These are phyloP conservation scores for Colostygia pectinataria DNA, from an alignment of 2,888 invertebrate genomes.

Conservation along the genomic window DNA sequence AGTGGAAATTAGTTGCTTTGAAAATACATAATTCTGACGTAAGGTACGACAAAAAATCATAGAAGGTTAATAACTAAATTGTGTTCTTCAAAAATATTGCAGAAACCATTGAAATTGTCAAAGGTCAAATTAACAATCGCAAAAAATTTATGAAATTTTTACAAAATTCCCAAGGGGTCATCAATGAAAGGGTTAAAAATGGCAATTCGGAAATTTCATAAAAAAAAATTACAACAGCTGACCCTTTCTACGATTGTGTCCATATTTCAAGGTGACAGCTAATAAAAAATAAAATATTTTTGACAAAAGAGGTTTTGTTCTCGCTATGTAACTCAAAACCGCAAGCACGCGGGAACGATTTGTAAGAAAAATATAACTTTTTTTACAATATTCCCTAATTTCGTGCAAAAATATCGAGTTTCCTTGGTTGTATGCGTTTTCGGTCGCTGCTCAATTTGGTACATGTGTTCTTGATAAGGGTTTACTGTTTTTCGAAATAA, in stretches of 20 bases:
- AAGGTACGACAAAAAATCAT: too few relatives aligned
- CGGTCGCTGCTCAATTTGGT: constrained; percentile 58
- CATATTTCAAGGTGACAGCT: constrained; percentile 64
- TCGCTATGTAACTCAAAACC: constrained; percentile 67
- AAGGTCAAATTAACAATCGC: constrained; percentile 38
- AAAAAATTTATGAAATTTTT: constrained; percentile 28
- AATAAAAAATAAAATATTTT: constrained; percentile 52
- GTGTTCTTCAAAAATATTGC: too few relatives aligned
- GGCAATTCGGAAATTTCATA: constrained; percentile 47
- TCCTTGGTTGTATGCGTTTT: constrained; percentile 57
- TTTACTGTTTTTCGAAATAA: constrained; percentile 45
- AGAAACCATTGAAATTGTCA: constrained; percentile 24
- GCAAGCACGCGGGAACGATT: constrained; percentile 66
- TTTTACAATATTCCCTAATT: constrained; percentile 71
- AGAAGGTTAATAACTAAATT: too few relatives aligned
- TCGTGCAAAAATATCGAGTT: constrained; percentile 76
- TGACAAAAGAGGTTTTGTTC: constrained; percentile 42
- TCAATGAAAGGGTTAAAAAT: constrained; percentile 58
- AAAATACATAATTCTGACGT: too few relatives aligned
- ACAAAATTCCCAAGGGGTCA: constrained; percentile 45
- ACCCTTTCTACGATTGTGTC: constrained; percentile 72
- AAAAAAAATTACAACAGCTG: constrained; percentile 54
- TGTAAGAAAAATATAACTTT: constrained; percentile 71
- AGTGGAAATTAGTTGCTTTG: too few relatives aligned
- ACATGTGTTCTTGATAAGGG: constrained; percentile 64